These are phyloP conservation scores for Halocaridina rubra DNA, from an alignment of 2,888 invertebrate genomes.

Conservation along the genomic window DNA sequence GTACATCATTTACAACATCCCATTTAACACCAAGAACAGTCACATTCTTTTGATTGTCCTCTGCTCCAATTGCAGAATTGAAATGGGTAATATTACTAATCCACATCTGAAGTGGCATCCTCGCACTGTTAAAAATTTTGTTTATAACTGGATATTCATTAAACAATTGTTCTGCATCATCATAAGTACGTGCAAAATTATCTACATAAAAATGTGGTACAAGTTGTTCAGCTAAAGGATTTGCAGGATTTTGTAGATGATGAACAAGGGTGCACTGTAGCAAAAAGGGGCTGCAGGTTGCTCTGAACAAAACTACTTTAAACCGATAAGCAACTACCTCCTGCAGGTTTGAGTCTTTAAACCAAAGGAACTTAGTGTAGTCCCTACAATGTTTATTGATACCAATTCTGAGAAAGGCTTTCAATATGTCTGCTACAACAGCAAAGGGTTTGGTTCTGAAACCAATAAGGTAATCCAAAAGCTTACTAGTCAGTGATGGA, in stretches of 20 bases:
- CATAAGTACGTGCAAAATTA: background rate
- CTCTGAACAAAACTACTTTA: background rate
- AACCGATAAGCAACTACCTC: background rate
- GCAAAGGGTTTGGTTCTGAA: background rate
- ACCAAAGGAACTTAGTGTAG: background rate
- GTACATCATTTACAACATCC: background rate
- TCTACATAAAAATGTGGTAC: background rate
- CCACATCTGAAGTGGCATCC: background rate
- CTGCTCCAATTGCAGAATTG: background rate
- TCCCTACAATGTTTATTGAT: background rate
- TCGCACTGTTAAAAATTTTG: background rate
- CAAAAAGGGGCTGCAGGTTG: background rate
- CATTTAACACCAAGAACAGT: background rate
- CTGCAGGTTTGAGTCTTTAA: background rate
- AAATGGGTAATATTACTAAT: background rate
- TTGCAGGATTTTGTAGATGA: background rate
- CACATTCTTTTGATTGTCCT: background rate
- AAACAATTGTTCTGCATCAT: background rate
- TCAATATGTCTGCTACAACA: background rate
- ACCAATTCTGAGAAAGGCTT: background rate
- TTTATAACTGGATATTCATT: background rate
- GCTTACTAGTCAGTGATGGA: background rate
- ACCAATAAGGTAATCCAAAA: background rate
- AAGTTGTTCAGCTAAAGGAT: background rate
- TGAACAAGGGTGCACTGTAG: background rate